Conservation (phyloP, 2,797 vertebrate species). For the Heterohyrax brucei region DNA sequence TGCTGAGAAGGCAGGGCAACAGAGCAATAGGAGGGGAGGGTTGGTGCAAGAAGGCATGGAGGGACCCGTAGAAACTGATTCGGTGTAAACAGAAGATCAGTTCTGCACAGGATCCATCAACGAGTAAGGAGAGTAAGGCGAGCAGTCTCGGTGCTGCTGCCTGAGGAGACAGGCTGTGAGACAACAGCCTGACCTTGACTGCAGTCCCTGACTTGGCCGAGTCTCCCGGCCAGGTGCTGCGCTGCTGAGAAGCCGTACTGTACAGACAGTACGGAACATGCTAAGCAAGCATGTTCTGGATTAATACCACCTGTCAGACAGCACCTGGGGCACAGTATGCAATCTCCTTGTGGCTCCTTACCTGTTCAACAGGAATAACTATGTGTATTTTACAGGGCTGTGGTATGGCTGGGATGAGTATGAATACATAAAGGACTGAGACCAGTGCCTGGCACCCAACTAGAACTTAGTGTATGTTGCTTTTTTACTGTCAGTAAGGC, state of each 20-base stretch:
- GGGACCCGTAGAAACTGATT: background rate
- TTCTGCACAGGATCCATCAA: background rate
- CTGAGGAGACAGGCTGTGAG: background rate
- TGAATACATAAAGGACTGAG: background rate
- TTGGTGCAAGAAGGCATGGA: background rate
- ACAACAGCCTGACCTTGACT: background rate
- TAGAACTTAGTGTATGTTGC: background rate
- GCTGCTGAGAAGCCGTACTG: background rate
- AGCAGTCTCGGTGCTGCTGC: background rate
- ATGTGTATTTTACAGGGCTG: background rate
- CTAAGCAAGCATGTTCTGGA: background rate
- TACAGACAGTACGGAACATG: background rate
- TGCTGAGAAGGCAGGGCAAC: background rate
- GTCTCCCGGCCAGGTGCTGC: background rate
- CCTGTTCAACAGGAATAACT: background rate
- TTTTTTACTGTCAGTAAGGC: background rate
- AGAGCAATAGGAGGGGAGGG: background rate
- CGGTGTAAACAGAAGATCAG: background rate
- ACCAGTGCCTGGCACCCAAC: no score
- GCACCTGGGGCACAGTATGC: background rate
- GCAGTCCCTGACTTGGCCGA: background rate
- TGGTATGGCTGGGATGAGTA: background rate
- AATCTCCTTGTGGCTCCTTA: background rate
- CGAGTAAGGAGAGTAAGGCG: background rate
- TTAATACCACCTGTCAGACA: background rate